Evolutionary conservation across 2,888 invertebrate genomes (phyloP).

Genomic region (Minunthozetes semirufus): DNA sequence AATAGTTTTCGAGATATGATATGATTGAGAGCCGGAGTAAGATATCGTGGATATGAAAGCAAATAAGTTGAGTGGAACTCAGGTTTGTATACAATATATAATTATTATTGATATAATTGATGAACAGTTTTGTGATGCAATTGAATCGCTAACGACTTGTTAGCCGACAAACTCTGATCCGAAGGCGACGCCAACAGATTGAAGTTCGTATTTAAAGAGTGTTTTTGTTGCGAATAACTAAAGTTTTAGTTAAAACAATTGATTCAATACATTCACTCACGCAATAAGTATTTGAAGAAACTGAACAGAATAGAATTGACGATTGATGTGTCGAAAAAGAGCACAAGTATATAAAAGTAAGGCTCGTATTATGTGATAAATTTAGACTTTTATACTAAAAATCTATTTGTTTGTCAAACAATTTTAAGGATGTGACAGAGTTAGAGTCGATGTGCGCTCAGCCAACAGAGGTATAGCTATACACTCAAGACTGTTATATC

Average conservation of each 20-base stretch:
- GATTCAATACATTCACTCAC: no score
- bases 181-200: slow-evolving; percentile 1
- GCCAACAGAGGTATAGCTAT: neutral
- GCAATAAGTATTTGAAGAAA: slow-evolving; percentile 18
- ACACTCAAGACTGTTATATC: slow-evolving; percentile 4
- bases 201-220: neutral
- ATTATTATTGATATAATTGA: neutral
- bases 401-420: slow-evolving; percentile 26
- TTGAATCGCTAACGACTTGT: neutral
- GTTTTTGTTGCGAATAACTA: neutral
- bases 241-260: slow-evolving; percentile 1
- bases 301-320: neutral
- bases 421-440: slow-evolving; percentile 27
- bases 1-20: slow-evolving; percentile 5
- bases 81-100: neutral
- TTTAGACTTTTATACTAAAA: slow-evolving; percentile 9
- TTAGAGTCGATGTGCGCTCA: slow-evolving; percentile 25
- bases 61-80: neutral
- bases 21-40: neutral
- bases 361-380: neutral
- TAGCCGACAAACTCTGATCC: neutral
- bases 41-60: neutral
- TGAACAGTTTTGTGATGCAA: slow-evolving; percentile 17
- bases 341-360: slow-evolving; percentile 9
- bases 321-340: neutral